Evolutionary conservation across 2,888 invertebrate species (phyloP), one percentile per base, ranked within the genome.

Genomic region (Megastigmus dorsalis): DNA sequence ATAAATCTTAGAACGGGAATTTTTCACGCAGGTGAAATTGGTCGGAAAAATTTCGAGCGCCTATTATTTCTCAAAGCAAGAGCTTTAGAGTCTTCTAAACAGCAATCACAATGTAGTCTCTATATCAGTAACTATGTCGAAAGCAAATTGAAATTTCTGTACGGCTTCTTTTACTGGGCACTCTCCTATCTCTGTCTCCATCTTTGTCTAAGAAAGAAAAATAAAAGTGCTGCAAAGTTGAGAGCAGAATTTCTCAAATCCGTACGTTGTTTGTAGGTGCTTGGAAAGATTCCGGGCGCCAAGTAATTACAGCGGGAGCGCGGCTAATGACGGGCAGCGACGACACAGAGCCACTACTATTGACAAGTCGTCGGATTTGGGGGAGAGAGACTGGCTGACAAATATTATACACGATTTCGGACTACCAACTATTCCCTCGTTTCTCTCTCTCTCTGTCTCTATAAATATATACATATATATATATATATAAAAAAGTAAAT

Each of bases 231-330:
- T 28, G 3, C 20, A 43, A 54, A 20, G 41, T 43, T 20, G n/a
- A 43, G 23, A 30, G 18, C 10, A 2, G 33, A 70, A 36, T 55
- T 13, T 38, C 63, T 20, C 18, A 72, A 66, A 66, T 30, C 23
- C 71, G 41, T 60, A n/a, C 52, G 57, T 60, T 45, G 59, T 78
- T 83, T 80, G n/a, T 80, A 89, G 90, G 88, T 89, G 77, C 84
- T 89, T 81, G 85, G 88, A 81, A 89, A 89, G 86, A 86, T 89
- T 79, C 89, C 89, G 71, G 89, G 89, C 65, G 89, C 89, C 63
- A 89, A 89, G 85, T 89, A 89, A 89, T 84, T 81, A 78, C 79
- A 78, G 79, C 48, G 72, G 55, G 63, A 77, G 79, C 67, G 63
- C 52, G 69, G 57, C 30, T 45, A 62, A 33, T 59, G 65, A 69